phyloP scores from a whole-genome alignment of 2,797 vertebrate species.

The Sebastes iracundus region DNA sequence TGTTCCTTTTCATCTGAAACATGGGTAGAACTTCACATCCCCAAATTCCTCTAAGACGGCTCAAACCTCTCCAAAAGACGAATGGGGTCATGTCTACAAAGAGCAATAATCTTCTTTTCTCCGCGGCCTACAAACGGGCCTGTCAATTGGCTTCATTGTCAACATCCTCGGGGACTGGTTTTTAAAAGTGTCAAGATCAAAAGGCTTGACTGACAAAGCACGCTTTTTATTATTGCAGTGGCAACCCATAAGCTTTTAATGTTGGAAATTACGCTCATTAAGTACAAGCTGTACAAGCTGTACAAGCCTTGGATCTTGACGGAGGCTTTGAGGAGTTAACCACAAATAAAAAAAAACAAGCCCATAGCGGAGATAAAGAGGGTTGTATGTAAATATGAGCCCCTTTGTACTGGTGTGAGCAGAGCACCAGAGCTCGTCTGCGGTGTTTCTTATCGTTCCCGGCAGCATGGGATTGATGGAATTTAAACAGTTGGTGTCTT shows the following conservation, averaged over 20 bases:
- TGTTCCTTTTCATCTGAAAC: constrained; percentile 50
- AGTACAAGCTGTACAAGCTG: constrained; percentile 80
- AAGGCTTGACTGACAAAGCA: constrained; percentile 78
- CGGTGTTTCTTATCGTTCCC: constrained; percentile 58
- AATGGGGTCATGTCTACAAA: constrained; percentile 76
- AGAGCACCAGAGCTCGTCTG: constrained; percentile 43
- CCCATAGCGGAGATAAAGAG: constrained; percentile 71
- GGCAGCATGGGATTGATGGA: constrained; percentile 60
- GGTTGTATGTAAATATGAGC: constrained; percentile 75
- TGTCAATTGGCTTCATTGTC: constrained; percentile 80
- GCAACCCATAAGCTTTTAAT: constrained; percentile 78
- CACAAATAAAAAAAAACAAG: constrained; percentile 67
- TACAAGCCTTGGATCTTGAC: constrained; percentile 84
- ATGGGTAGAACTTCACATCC: constrained; percentile 49
- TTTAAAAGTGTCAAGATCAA: constrained; percentile 87
- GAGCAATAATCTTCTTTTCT: constrained; percentile 74
- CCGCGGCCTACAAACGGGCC: constrained; percentile 72
- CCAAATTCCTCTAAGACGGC: constrained; percentile 63
- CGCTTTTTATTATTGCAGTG: constrained; percentile 74
- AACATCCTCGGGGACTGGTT: constrained; percentile 80
- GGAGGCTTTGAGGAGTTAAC: constrained; percentile 82
- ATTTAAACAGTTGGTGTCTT: constrained; percentile 53
- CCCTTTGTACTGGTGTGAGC: constrained; percentile 57
- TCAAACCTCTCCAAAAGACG: constrained; percentile 64
- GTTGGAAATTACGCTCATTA: constrained; percentile 83